phyloP scores from a whole-genome alignment of 2,888 invertebrate genomes.

The Ellobium chinense region DNA sequence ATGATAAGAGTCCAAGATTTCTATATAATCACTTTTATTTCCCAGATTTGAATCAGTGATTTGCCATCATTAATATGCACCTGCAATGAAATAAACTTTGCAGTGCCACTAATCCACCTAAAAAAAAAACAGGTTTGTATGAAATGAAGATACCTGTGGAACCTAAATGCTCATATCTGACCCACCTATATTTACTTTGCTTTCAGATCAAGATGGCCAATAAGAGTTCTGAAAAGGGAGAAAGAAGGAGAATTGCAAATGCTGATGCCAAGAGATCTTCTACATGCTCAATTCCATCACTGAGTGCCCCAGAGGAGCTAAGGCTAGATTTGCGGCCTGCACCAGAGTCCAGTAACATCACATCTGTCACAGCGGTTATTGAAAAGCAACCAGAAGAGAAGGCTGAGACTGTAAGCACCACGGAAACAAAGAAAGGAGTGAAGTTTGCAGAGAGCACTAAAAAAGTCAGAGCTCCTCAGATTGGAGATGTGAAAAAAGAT shows the following conservation, averaged over 20 bases:
- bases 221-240: conserved; percentile 63
- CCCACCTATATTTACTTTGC: too few species aligned
- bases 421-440: conserved; percentile 34
- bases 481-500: conserved; percentile 18
- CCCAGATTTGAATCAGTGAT: too few species aligned
- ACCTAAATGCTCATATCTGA: too few species aligned
- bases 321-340: conserved; percentile 61
- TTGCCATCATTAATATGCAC: too few species aligned
- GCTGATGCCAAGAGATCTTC: conserved; percentile 59
- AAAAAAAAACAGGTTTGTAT: too few species aligned
- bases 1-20: too few species aligned
- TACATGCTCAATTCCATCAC: conserved; percentile 50
- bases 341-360: conserved; percentile 41
- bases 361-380: conserved; percentile 24
- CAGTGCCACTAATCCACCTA: too few species aligned
- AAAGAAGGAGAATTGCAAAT: conserved; percentile 60
- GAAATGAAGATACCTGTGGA: too few species aligned
- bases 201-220: conserved; percentile 71
- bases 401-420: not conserved
- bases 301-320: conserved; percentile 65
- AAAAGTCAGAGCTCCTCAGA: conserved; percentile 19
- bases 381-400: conserved; percentile 34
- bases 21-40: too few species aligned
- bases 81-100: too few species aligned
- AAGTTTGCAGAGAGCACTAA: conserved; percentile 29